Evolutionary conservation across 2,113 vertebrate species (phyloP).

Genomic region (Callithrix jacchus): DNA sequence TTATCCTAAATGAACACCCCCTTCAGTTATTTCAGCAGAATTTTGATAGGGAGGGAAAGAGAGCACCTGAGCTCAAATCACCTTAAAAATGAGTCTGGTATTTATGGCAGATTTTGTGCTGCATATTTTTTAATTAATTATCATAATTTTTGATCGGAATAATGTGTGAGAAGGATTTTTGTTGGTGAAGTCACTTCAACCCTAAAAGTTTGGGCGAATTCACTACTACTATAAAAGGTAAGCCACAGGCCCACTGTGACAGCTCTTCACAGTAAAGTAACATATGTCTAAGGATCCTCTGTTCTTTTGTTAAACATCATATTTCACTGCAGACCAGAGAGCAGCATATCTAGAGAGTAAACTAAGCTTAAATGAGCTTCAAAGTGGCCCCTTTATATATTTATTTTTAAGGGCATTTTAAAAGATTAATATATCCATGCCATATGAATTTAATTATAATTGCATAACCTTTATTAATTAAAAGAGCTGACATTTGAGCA

Average conservation of each 20-base stretch:
- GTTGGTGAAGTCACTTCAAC: slow-evolving; percentile 20
- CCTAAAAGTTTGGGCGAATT: slow-evolving; percentile 39
- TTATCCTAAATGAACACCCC: slow-evolving; percentile 28
- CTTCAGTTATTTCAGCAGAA: slow-evolving; percentile 15
- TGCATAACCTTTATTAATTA: background rate
- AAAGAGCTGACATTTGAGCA: background rate
- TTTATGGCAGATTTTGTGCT: background rate
- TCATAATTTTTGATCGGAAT: slow-evolving; percentile 50
- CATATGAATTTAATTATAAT: slow-evolving; percentile 29
- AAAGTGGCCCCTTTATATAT: background rate
- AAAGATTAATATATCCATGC: slow-evolving; percentile 1
- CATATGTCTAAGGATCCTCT: background rate
- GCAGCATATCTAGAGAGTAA: background rate
- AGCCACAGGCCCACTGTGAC: background rate
- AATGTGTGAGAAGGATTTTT: background rate
- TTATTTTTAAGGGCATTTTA: slow-evolving; percentile 38
- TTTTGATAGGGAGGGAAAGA: background rate
- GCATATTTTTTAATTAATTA: slow-evolving; percentile 48
- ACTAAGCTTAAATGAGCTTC: background rate
- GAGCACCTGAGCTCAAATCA: background rate
- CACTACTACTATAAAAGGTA: background rate
- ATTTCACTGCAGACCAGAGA: background rate
- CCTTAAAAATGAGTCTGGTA: slow-evolving; percentile 35
- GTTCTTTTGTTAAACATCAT: background rate
- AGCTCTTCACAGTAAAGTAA: background rate